Evolutionary conservation across 2,888 invertebrate genomes (phyloP), one percentile per base, ranked within the genome.

Genomic region (Dicranocentrus wangi): DNA sequence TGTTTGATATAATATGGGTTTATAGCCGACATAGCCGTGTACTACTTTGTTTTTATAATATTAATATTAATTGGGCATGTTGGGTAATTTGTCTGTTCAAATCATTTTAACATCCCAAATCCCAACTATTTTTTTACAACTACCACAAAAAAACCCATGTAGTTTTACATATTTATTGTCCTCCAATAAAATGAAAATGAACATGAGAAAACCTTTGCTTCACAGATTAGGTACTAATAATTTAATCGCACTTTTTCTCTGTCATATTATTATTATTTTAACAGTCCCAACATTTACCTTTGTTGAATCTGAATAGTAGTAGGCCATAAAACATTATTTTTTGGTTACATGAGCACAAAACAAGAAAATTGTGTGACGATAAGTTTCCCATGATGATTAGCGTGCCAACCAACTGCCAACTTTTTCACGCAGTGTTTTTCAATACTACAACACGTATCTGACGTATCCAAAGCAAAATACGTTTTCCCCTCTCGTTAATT

Each of bases 261-360:
- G n/a, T n/a, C n/a, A n/a, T n/a, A n/a, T n/a, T n/a, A n/a, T n/a
- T n/a, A n/a, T n/a, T n/a, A n/a, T n/a, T n/a, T n/a, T n/a, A n/a
- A n/a, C n/a, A 32, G 32, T 10, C 32, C 32, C 10, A 32, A 32
- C 32, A 32, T 32, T 32, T 32, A 32, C 32, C 32, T 32, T 32
- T 32, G 32, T 10, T 10, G n/a, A n/a, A n/a, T n/a, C n/a, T 21
- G 55, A 23, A 19, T 7, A 25, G 63, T 13, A 63, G 19, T 39
- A 51, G 47, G 32, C 21, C 73, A 66, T 75, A 75, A 75, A 75
- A 66, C 65, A 63, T 72, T 72, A 72, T n/a, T n/a, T n/a, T n/a
- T 72, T 61, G 51, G 51, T 5, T 72, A 72, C 72, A 61, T 21
- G 27, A 58, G 19, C 5, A 73, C 27, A 39, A 63, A 53, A 63